Evolutionary conservation across 2,797 vertebrate genomes (phyloP), one percentile per base, ranked within the genome.

Genomic region (Trachurus trachurus): DNA sequence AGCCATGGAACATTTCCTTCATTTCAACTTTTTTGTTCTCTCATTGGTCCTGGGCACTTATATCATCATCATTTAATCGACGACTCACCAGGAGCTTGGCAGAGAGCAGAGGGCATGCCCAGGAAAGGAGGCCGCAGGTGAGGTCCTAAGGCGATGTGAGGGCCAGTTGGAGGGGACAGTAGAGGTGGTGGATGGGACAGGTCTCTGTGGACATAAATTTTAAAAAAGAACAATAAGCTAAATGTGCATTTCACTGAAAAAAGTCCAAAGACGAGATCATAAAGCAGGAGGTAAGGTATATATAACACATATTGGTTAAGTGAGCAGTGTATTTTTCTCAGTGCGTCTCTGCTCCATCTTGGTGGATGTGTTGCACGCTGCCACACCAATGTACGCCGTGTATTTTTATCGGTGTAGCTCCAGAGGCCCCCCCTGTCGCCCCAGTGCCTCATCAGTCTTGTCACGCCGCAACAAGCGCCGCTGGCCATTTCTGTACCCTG

Each of bases 121-220:
- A 99, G 90, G 87, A 99, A 98, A 2, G 98, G 98, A 31, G 98
- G 97, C 89, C 98, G 95, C 90, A 99, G 89, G 83, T 99, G 98
- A 77, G 97, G 95, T 57, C 97, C 98, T 93, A 99, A 94, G 63
- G 98, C 95, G 49, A 99, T 97, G 88, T 99, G 98, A 76, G 98
- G 97, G 2, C 96, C 97, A 0, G 96, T 98, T 87, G 98, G 97
- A 37, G 97, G 96, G 0, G 98, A 98, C 81, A 99, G 96, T 85
- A 99, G 89, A 8, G 97, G 96, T 0, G 98, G 96, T 0, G 97
- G 97, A 78, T 97, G 97, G 45, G 97, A 95, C 76, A 98, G 95
- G 37, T 96, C 96, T 90, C 96, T 96, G 90, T 70, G 66, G 78
- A 91, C 57, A 89, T 57, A 92, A 72, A 87, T 26, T 26, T n/a